A percentile compares a stretch with the other conserved stretches of the same genome.
Conservation (phyloP, 1,140 invertebrate species). For the Papilio polyxenes region DNA sequence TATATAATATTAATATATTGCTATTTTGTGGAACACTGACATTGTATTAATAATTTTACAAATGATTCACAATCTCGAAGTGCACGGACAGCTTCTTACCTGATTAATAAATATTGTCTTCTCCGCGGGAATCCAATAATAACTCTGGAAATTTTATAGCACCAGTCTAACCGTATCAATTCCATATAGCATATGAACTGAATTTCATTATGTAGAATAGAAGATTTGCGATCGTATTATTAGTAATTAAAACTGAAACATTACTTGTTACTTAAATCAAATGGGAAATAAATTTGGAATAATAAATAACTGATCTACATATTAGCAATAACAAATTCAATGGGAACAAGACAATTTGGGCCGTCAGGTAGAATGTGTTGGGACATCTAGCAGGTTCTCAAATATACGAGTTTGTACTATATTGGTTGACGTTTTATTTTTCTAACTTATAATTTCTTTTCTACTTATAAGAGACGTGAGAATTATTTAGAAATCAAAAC, state of each 20-base stretch:
- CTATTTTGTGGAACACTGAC: conserved; percentile 49
- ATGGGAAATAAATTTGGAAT: too few species aligned
- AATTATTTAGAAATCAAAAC: conserved; percentile 35
- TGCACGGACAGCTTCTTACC: conserved; percentile 23
- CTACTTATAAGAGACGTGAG: conserved; percentile 19
- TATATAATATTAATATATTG: conserved; percentile 48
- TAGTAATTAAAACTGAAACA: background rate
- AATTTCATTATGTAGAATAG: background rate
- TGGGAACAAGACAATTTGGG: too few species aligned
- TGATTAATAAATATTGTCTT: conserved; percentile 35
- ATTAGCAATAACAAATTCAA: background rate
- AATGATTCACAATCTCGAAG: conserved; percentile 17
- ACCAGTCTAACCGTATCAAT: conserved; percentile 1
- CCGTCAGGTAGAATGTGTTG: background rate
- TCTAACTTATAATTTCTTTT: background rate
- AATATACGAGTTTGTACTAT: background rate
- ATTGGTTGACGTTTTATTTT: background rate
- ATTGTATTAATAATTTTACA: conserved; percentile 33
- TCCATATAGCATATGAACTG: background rate
- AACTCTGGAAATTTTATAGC: conserved; percentile 21
- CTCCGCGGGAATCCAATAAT: conserved; percentile 31
- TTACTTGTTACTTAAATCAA: background rate
- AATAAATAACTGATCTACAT: background rate
- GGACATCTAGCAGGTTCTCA: background rate
- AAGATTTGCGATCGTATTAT: background rate